phyloP scores from a whole-genome alignment of 2,888 invertebrate species.

The Marasmarcha lunaedactyla region DNA sequence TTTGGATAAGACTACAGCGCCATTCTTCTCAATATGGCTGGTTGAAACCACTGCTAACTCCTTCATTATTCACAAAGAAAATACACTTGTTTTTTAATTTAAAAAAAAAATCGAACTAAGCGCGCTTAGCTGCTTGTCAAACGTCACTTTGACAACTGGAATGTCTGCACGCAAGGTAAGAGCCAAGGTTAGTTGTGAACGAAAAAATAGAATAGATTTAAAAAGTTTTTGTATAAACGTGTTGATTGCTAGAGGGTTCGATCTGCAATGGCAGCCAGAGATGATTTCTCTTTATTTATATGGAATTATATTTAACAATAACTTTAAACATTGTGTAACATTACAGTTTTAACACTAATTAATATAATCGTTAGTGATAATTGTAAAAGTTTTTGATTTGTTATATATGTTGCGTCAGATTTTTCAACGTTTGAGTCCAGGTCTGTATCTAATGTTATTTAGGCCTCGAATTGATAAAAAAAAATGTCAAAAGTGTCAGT shows the following conservation, averaged over 20 bases:
- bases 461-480: too few relatives aligned
- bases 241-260: constrained; percentile 7
- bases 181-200: constrained; percentile 44
- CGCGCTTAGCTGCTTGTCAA: constrained; percentile 29
- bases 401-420: too few relatives aligned
- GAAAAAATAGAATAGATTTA: constrained; percentile 22
- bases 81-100: constrained; percentile 13
- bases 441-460: too few relatives aligned
- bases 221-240: constrained; percentile 8
- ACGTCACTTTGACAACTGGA: constrained; percentile 54
- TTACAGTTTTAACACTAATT: too few relatives aligned
- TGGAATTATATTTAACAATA: too few relatives aligned
- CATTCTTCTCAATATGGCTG: constrained; percentile 18
- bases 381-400: too few relatives aligned
- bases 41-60: constrained; percentile 42
- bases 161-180: constrained; percentile 27
- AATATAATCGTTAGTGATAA: too few relatives aligned
- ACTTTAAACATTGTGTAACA: too few relatives aligned
- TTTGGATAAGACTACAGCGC: constrained; percentile 31
- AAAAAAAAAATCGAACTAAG: constrained; percentile 13
- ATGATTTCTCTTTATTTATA: too few relatives aligned
- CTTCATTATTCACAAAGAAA: constrained; percentile 38
- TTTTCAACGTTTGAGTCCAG: too few relatives aligned
- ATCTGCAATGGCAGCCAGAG: constrained; percentile 2
- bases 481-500: too few relatives aligned